Conservation (phyloP, 2,888 invertebrate species). For the Cordilura impudica region DNA sequence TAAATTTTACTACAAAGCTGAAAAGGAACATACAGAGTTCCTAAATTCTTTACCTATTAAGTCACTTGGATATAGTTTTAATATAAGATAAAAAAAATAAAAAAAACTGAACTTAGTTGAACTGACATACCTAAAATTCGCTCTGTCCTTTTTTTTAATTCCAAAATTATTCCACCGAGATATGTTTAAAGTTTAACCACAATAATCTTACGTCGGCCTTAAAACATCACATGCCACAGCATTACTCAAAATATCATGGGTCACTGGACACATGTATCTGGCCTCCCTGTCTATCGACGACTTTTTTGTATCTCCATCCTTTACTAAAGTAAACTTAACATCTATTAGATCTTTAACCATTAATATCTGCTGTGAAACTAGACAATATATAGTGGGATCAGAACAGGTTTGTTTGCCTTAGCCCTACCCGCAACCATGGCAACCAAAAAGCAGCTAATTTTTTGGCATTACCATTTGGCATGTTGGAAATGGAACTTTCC, state of each 20-base stretch:
- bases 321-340: slow-evolving; percentile 94
- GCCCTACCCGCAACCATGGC: slow-evolving; percentile 89
- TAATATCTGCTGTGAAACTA: slow-evolving; percentile 89
- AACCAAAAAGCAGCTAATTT: slow-evolving; percentile 97
- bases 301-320: slow-evolving; percentile 91
- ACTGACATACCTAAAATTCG: no score
- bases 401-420: slow-evolving; percentile 86
- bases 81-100: no score
- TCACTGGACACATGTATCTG: slow-evolving; percentile 98
- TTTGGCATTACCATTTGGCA: slow-evolving; percentile 87
- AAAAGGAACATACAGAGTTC: no score
- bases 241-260: slow-evolving; percentile 96
- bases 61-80: no score
- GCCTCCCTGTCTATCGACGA: slow-evolving; percentile 92
- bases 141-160: no score
- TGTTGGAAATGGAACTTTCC: slow-evolving; percentile 85
- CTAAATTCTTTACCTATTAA: no score
- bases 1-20: no score
- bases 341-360: slow-evolving; percentile 95
- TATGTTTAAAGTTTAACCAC: neutral
- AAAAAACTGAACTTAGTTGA: no score
- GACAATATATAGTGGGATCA: slow-evolving; percentile 83
- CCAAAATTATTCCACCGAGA: no score
- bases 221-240: slow-evolving; percentile 96
- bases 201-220: slow-evolving; percentile 85